Percentiles rank a stretch among this genome's conserved stretches.
phyloP scores from a whole-genome alignment of 2,888 invertebrate species.

The Pediacus dermestoides region DNA sequence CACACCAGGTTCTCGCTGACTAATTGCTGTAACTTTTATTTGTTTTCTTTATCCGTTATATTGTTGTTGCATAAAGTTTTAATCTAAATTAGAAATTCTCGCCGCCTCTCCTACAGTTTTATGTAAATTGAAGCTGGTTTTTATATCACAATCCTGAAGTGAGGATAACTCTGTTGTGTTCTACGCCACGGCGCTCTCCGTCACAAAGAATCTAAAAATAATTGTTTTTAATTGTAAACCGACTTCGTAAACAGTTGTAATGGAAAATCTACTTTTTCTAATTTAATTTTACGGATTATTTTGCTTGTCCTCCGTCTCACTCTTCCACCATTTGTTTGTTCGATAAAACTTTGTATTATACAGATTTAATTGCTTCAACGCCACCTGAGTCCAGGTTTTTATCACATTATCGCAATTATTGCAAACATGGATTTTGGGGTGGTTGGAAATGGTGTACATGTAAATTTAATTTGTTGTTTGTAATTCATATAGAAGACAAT shows the following conservation, averaged over 20 bases:
- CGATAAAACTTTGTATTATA: no score
- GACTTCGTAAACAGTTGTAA: constrained; percentile 29
- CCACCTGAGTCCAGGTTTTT: no score
- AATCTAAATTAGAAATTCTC: constrained; percentile 32
- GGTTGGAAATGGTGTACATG: no score
- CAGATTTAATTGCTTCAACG: constrained; percentile 1
- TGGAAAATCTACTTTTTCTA: constrained; percentile 25
- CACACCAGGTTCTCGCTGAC: constrained; percentile 22
- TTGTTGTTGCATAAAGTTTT: constrained; percentile 32
- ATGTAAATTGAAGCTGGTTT: constrained; percentile 29
- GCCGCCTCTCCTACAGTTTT: constrained; percentile 29
- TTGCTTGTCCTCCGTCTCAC: constrained; percentile 13
- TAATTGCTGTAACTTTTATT: constrained; percentile 27
- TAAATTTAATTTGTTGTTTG: no score
- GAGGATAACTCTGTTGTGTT: no score
- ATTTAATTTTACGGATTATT: constrained; percentile 22
- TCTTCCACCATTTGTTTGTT: no score
- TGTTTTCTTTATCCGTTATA: constrained; percentile 27
- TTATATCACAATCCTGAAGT: constrained; percentile 24
- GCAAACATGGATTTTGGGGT: no score
- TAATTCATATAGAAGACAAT: no score
- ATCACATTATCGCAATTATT: no score
- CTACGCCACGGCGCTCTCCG: constrained; percentile 19
- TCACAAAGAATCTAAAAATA: constrained; percentile 27
- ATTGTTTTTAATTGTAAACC: constrained; percentile 31